Evolutionary conservation across 1,140 invertebrate genomes (phyloP).

Genomic region (Pseudomyrmex concolor): DNA sequence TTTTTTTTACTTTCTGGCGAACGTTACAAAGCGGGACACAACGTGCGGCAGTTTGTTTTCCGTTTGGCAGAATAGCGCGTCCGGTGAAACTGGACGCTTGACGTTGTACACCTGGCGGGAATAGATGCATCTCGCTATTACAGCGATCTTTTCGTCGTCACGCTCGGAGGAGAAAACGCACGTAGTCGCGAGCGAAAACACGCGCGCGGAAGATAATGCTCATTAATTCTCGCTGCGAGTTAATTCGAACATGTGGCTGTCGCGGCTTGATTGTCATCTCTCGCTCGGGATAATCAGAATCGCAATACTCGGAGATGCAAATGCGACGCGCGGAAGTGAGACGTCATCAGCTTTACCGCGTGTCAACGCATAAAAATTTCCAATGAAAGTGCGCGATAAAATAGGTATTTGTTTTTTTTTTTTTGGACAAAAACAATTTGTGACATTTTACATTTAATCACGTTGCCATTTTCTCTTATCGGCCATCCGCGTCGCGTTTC

Average conservation of each 20-base stretch:
- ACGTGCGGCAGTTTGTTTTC: neutral
- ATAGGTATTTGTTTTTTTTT: neutral
- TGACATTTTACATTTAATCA: neutral
- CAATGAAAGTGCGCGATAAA: too few species aligned
- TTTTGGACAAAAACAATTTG: neutral
- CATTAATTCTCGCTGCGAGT: conserved; percentile 1
- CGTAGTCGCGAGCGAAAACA: neutral
- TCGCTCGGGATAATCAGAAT: conserved; percentile 1
- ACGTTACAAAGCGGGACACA: neutral
- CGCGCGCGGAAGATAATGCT: conserved; percentile 13
- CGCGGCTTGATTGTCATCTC: neutral
- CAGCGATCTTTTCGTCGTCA: conserved; percentile 18
- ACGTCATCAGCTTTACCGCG: conserved; percentile 8
- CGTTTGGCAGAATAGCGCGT: conserved; percentile 7
- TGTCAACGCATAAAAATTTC: neutral
- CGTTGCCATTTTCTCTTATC: neutral
- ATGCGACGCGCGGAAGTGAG: neutral
- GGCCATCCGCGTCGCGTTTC: neutral
- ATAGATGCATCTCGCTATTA: neutral
- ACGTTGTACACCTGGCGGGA: neutral
- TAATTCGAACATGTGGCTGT: neutral
- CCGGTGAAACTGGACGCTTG: conserved; percentile 19
- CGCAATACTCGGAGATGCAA: neutral
- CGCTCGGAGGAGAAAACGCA: neutral
- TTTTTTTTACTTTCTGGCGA: neutral